Evolutionary conservation across 1,140 invertebrate genomes (phyloP), one percentile per base, ranked within the genome.

Genomic region (Schmidtea mediterranea): DNA sequence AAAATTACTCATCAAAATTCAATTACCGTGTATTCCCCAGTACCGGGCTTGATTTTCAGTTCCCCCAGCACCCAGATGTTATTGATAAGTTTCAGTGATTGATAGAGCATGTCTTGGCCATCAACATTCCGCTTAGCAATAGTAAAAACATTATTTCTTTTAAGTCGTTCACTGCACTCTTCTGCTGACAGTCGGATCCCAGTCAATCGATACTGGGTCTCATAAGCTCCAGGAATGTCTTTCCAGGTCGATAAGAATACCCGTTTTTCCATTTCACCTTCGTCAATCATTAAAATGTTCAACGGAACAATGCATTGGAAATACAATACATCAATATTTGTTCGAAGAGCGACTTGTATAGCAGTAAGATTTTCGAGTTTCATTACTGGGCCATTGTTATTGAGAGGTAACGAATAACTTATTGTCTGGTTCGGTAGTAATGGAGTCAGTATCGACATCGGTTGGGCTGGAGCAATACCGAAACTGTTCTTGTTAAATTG

Each of bases 101-200:
- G 89, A 69, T 97, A 97, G 1, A 97, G 72, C 84, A 97, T 94
- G 59, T 98, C 89, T 65, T 95, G 86, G 1, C 89, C 89, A 67
- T 98, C 90, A 0, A 95, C 87, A 64, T 89, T 94, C 41, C 89
- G 73, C 62, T 94, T 94, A n/a, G 90, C 89, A 59, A 97, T 92
- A 1, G 90, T 98, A 62, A 92, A 97, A 1, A 97, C 77, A 63
- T 97, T 95, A 64, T 82, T 92, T 52, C 80, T 76, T 51, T 86
- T 79, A 75, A 97, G 80, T 62, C 90, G 90, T 54, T 79, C 76
- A 6, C 87, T 82, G 46, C 94, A 77, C 56, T 78, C 74, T 69
- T 95, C 89, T 55, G 74, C n/a, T 52, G 54, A 53, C 18, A 37
- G n/a, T 3, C 48, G 22, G 19, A 8, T 32, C 2, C 15, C n/a